phyloP scores from a whole-genome alignment of 2,888 invertebrate genomes.

The Dynastes hyllus region DNA sequence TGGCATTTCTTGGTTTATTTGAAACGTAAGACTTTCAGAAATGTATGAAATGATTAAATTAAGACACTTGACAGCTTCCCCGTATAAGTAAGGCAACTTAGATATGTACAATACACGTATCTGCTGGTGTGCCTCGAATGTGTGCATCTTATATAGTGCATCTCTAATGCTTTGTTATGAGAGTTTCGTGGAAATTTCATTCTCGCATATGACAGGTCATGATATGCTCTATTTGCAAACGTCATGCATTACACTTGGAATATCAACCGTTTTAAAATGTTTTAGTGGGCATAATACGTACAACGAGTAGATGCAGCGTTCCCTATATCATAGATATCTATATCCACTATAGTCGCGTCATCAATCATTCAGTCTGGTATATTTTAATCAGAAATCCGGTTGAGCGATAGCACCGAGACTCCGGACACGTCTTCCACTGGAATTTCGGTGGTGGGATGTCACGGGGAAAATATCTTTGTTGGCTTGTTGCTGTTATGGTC shows the following conservation, averaged over 20 bases:
- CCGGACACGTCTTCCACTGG: conserved; percentile 1
- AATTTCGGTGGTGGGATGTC: not conserved
- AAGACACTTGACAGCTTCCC: no score
- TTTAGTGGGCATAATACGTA: not conserved
- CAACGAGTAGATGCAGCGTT: not conserved
- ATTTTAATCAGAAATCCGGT: conserved; percentile 22
- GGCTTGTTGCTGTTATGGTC: conserved; percentile 4
- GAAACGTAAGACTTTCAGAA: no score
- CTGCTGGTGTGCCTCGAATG: no score
- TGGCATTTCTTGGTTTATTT: no score
- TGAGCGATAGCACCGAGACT: conserved; percentile 6
- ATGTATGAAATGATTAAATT: no score
- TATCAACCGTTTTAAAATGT: not conserved
- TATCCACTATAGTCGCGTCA: not conserved
- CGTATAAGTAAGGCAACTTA: no score
- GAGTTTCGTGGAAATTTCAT: not conserved
- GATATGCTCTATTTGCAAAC: conserved; percentile 3
- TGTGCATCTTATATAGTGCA: not conserved
- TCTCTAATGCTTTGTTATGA: conserved; percentile 7
- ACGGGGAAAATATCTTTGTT: conserved; percentile 32
- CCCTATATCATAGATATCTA: not conserved
- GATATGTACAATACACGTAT: no score
- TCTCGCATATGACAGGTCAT: not conserved
- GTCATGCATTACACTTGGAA: conserved; percentile 17
- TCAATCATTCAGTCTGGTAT: conserved; percentile 30